Evolutionary conservation across 2,888 invertebrate species (phyloP), one percentile per base, ranked within the genome.

Genomic region (Cephus pulcher): DNA sequence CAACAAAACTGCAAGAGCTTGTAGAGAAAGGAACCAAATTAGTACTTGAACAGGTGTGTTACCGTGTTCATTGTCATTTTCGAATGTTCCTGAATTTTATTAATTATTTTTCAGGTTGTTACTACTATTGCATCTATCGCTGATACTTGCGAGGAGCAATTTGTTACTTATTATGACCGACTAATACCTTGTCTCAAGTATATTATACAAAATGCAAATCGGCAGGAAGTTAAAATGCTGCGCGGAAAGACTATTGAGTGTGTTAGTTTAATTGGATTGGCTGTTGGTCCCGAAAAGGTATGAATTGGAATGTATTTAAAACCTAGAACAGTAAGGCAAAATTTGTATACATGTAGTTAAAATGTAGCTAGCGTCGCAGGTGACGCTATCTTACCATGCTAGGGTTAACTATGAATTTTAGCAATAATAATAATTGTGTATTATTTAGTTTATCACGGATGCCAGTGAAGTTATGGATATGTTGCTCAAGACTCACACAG

Each of bases 241-340:
- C 94, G 99, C 77, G 99, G 99, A 80, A 99, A 99, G 93, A 98
- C 99, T 2, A 99, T 99, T 84, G 99, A 99, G 92, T 99, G 99
- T 90, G 98, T 99, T 83, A 98, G 98, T 90, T 94, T 99, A 79
- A 99, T 99, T 91, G 99, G 99, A 86, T 92, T 96, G 85, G 96
- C 96, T 56, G 96, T 96, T 34, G 96, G 96, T 4, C 93, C 95
- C 68, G 96, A 96, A 80, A 96, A 96, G 87, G 90, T 90, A 84
- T 80, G 77, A 78, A 71, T 71, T 12, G 30, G 40, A 32, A 74
- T 79, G 23, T 9, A 56, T 56, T 56, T 56, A 3, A 56, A 15
- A 1, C 6, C 15, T 40, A 40, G 6, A 40, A 40, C 40, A 15
- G 6, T 70, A 30, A 70, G 30, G 30, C 30, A 30, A 70, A 23